phyloP scores from a whole-genome alignment of 2,797 vertebrate species.

The Knipowitschia caucasica region DNA sequence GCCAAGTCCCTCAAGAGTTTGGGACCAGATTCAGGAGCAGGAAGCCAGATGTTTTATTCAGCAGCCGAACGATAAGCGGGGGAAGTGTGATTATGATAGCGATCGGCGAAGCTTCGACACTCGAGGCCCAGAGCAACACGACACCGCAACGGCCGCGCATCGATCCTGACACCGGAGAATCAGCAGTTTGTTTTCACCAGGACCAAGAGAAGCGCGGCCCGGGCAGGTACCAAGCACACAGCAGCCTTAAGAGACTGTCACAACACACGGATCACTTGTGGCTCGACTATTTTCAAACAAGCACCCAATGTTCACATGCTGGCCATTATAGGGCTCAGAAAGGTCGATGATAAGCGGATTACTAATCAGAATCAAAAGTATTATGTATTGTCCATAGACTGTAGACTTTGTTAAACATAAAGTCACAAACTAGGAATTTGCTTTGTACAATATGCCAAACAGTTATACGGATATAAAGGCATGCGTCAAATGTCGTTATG shows the following conservation, averaged over 20 bases:
- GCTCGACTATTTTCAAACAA: conserved; percentile 35
- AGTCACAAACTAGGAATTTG: too few species aligned
- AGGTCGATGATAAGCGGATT: too few species aligned
- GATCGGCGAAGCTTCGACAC: conserved; percentile 73
- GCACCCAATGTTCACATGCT: too few species aligned
- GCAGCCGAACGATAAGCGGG: conserved; percentile 75
- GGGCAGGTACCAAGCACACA: conserved; percentile 34
- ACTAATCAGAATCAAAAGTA: too few species aligned
- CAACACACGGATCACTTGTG: conserved; percentile 45
- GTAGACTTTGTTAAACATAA: too few species aligned
- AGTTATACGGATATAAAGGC: too few species aligned
- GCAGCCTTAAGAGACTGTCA: conserved; percentile 37
- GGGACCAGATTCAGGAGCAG: conserved; percentile 54
- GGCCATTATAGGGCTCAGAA: too few species aligned
- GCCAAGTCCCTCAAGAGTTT: conserved; percentile 49
- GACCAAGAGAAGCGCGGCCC: conserved; percentile 21
- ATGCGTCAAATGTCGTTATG: too few species aligned
- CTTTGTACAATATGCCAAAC: too few species aligned
- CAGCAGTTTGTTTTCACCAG: conserved; percentile 75
- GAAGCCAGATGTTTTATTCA: conserved; percentile 82
- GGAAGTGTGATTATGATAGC: conserved; percentile 82
- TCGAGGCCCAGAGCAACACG: conserved; percentile 63
- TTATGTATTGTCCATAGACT: too few species aligned
- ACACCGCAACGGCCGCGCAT: conserved; percentile 65
- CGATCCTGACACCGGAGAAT: conserved; percentile 67